Conservation (phyloP, 2,113 vertebrate species). For the Hiodon tergisus region DNA sequence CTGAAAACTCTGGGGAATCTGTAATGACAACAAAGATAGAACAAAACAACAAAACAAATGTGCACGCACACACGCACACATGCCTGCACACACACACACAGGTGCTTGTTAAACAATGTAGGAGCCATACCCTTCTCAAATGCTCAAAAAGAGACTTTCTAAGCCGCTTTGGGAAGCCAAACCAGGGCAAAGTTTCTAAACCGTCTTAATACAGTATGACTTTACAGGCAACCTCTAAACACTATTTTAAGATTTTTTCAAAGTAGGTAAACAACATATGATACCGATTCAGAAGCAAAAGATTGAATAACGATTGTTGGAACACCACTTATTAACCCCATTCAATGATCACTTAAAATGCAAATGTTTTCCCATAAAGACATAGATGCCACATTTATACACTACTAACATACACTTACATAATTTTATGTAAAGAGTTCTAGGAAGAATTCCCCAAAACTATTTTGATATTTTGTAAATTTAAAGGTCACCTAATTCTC, state of each 20-base stretch:
- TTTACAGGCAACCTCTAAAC: neutral
- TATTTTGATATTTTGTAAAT: no score
- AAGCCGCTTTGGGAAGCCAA: constrained; percentile 1
- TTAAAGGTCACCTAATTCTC: no score
- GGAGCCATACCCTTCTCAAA: neutral
- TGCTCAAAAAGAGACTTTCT: neutral
- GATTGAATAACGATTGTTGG: no score
- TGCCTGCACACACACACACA: neutral
- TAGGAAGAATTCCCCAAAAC: no score
- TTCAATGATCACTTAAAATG: neutral
- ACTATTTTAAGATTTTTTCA: neutral
- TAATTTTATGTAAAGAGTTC: no score
- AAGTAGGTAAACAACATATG: neutral
- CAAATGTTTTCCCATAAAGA: no score
- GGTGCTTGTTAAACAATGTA: neutral
- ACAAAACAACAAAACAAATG: no score
- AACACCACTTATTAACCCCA: neutral
- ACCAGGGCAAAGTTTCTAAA: neutral
- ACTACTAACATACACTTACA: no score
- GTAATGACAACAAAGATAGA: no score
- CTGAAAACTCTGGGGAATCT: no score
- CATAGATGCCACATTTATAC: no score
- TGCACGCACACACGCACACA: no score
- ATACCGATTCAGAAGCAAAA: neutral
- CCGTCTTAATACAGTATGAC: neutral